Percentiles rank a stretch among this genome's conserved stretches.
Evolutionary conservation across 2,113 vertebrate genomes (phyloP).

Genomic region (Ranitomeya variabilis): DNA sequence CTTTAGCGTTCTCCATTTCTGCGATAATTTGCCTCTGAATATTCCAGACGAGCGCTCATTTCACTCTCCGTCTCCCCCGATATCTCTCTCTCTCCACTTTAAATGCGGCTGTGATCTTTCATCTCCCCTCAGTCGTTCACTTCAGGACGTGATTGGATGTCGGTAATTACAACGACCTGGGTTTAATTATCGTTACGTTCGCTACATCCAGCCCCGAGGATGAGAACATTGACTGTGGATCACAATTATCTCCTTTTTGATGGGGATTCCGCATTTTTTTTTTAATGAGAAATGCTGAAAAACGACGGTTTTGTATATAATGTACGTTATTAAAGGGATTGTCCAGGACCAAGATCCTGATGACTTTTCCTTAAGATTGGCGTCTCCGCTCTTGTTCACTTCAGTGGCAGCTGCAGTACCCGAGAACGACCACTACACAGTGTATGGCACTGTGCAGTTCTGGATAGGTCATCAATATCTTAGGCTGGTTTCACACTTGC

Average conservation of each 20-base stretch:
- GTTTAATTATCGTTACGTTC: conserved; percentile 3
- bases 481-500: no score
- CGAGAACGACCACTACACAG: no score
- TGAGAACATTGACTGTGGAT: background rate
- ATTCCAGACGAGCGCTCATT: background rate
- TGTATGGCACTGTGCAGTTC: no score
- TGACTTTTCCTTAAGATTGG: no score
- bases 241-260: background rate
- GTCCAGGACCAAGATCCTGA: no score
- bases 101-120: background rate
- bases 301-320: background rate
- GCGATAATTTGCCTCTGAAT: background rate
- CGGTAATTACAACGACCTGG: conserved; percentile 18
- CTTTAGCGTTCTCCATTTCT: background rate
- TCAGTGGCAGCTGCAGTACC: no score
- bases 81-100: background rate
- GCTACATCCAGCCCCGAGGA: background rate
- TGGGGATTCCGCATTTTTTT: background rate
- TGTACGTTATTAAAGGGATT: background rate
- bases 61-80: conserved; percentile 5
- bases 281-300: background rate
- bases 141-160: background rate
- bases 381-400: no score
- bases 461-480: no score
- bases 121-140: background rate